phyloP scores from a whole-genome alignment of 2,113 vertebrate species.

The Sterrhoptilus dennistouni region DNA sequence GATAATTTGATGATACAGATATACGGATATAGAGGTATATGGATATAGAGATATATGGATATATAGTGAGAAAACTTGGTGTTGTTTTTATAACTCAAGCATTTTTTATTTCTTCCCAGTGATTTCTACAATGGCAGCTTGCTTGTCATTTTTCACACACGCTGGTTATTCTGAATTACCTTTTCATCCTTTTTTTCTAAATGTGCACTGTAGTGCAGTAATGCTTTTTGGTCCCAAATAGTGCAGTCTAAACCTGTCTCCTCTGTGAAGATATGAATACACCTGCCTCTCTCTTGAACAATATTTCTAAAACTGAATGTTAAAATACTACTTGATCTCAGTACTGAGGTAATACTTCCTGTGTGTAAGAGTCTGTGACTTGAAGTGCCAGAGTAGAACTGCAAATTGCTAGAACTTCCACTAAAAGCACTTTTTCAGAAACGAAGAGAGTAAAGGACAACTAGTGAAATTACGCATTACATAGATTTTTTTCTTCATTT shows the following conservation, averaged over 20 bases:
- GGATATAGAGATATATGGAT: background rate
- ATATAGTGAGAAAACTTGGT: background rate
- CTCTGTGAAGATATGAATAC: background rate
- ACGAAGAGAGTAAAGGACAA: background rate
- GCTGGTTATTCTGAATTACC: background rate
- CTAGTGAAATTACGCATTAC: background rate
- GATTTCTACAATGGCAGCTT: background rate
- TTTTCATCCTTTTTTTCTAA: background rate
- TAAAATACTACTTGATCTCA: background rate
- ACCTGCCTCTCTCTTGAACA: background rate
- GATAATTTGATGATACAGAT: background rate
- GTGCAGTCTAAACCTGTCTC: background rate
- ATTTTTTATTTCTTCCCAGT: background rate
- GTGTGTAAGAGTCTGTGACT: background rate
- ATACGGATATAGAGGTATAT: background rate
- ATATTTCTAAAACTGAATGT: background rate
- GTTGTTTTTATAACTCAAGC: background rate
- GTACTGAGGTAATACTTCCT: background rate
- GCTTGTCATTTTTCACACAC: background rate
- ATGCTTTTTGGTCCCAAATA: background rate
- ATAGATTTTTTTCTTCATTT: background rate
- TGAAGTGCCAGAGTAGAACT: background rate
- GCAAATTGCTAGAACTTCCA: background rate
- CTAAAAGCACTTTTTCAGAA: background rate
- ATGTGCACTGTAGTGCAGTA: background rate